phyloP scores from a whole-genome alignment of 2,888 invertebrate species.

The Eilema sororculum region DNA sequence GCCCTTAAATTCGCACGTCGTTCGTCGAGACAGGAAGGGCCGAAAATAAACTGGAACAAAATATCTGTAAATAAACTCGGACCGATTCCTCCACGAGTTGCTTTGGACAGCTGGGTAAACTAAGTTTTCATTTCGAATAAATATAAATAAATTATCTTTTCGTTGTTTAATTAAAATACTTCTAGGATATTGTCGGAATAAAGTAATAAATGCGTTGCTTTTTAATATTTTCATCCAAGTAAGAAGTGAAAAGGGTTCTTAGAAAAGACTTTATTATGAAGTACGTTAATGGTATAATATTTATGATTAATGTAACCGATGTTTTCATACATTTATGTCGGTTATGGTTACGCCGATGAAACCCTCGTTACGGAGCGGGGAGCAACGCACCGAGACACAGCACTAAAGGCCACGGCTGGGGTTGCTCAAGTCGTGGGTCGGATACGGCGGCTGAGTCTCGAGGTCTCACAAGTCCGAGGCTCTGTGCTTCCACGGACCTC shows the following conservation, averaged over 20 bases:
- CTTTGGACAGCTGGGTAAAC: slow-evolving; percentile 45
- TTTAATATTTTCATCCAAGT: not conserved
- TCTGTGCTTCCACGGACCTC: no score
- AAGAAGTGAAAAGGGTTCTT: not conserved
- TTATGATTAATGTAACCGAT: no score
- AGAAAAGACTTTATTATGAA: not conserved
- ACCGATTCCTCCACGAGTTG: slow-evolving; percentile 64
- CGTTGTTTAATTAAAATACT: slow-evolving; percentile 25
- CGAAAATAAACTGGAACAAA: slow-evolving; percentile 83
- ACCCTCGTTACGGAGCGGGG: no score
- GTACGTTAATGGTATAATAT: not conserved
- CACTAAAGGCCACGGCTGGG: no score
- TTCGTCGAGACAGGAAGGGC: slow-evolving; percentile 79
- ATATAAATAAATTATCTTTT: slow-evolving; percentile 29
- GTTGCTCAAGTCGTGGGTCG: no score
- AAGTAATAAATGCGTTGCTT: slow-evolving; percentile 1
- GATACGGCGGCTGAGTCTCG: no score
- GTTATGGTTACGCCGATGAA: no score
- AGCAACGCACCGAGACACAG: no score
- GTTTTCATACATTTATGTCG: no score
- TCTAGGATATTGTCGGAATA: not conserved
- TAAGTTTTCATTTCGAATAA: slow-evolving; percentile 33
- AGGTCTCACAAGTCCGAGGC: no score
- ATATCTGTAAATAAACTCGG: slow-evolving; percentile 81
- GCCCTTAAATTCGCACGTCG: slow-evolving; percentile 85